These are phyloP conservation scores for Synergus japonicus DNA, from an alignment of 2,888 invertebrate species.

Conservation along the genomic window DNA sequence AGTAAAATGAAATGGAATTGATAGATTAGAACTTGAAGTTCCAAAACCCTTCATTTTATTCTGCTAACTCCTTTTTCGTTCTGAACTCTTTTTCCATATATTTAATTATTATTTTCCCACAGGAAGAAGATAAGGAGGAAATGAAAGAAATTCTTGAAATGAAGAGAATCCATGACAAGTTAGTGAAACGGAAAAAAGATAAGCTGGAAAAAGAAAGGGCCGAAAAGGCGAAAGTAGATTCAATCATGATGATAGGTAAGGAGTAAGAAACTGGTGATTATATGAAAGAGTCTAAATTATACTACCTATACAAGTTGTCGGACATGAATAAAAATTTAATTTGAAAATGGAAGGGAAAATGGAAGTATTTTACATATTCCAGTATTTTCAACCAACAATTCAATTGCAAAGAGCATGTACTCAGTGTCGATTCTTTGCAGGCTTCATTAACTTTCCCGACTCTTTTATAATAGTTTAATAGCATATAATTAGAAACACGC, in stretches of 20 bases:
- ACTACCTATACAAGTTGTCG: neutral
- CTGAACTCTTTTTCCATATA: neutral
- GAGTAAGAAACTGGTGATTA: conserved; percentile 41
- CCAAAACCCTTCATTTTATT: too few relatives aligned
- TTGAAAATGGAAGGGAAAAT: neutral
- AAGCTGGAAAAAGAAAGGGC: conserved; percentile 53
- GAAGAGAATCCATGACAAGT: conserved; percentile 90
- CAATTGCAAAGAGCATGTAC: neutral
- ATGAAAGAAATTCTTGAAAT: conserved; percentile 96
- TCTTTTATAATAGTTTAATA: conserved; percentile 6
- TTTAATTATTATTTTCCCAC: conserved; percentile 3
- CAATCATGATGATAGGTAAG: conserved; percentile 42
- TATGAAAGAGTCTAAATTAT: conserved; percentile 12
- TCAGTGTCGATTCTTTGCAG: conserved; percentile 28
- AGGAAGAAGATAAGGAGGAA: conserved; percentile 96
- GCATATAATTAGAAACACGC: conserved; percentile 31
- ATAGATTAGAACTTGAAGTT: too few relatives aligned
- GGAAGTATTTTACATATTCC: neutral
- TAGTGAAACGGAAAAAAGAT: conserved; percentile 84
- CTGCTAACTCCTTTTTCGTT: too few relatives aligned
- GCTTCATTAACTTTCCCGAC: conserved; percentile 32
- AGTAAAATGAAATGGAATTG: too few relatives aligned
- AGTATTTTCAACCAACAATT: neutral
- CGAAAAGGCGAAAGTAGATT: conserved; percentile 28
- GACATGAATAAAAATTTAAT: conserved; percentile 21